A percentile compares a stretch with the other conserved stretches of the same genome.
Conservation (phyloP, 2,888 invertebrate species). For the Xanthorhoe spadicearia region DNA sequence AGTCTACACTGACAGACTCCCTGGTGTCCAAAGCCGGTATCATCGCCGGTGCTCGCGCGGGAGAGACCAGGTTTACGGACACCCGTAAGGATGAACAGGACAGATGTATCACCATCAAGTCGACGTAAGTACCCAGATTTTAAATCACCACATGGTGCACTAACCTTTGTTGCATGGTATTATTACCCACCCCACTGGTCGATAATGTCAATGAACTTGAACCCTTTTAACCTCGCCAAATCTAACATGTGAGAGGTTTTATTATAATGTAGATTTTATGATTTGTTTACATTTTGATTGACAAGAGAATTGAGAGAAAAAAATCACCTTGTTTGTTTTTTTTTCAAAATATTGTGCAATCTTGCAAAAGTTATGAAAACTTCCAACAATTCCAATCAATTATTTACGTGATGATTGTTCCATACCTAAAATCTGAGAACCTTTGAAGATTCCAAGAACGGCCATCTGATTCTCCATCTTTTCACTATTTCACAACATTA, state of each 20-base stretch:
- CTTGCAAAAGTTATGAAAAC: background rate
- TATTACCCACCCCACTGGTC: constrained; percentile 17
- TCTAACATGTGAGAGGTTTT: background rate
- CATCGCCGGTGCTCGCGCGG: constrained; percentile 99
- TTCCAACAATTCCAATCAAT: background rate
- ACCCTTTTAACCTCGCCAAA: constrained; percentile 16
- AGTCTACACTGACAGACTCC: constrained; percentile 99
- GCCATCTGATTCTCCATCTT: constrained; percentile 77
- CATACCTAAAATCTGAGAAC: constrained; percentile 75
- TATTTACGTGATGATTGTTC: constrained; percentile 82
- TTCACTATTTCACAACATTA: background rate
- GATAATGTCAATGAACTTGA: constrained; percentile 48
- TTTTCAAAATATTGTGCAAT: constrained; percentile 28
- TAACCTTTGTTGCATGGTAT: constrained; percentile 46
- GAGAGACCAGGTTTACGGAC: constrained; percentile 99
- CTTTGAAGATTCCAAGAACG: constrained; percentile 82
- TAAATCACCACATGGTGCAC: constrained; percentile 56
- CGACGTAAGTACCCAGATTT: constrained; percentile 92
- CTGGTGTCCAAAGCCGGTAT: constrained; percentile 99
- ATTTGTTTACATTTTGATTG: constrained; percentile 13
- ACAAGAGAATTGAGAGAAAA: background rate
- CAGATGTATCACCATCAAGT: constrained; percentile 99
- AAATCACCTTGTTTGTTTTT: constrained; percentile 3
- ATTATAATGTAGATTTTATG: background rate
- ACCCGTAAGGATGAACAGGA: constrained; percentile 99